Evolutionary conservation across 2,797 vertebrate species (phyloP), one percentile per base, ranked within the genome.

Genomic region (Poeciliopsis infans): DNA sequence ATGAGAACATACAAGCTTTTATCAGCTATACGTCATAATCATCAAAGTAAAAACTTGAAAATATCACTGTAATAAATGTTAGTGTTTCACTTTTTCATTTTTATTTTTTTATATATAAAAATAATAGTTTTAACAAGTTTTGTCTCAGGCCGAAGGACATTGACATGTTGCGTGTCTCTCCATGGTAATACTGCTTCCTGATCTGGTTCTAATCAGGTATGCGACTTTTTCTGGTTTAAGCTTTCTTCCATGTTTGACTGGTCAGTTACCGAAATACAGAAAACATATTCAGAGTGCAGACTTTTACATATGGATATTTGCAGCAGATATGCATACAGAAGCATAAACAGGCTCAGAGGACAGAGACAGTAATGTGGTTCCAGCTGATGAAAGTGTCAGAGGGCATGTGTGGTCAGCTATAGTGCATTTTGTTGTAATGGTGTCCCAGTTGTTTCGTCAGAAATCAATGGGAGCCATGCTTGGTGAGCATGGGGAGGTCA

Each of bases 391-490:
- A 92, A 88, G 95, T 95, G 95, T 96, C 96, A 95, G 95, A 96
- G 96, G 96, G 94, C 95, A 95, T 85, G 79, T 94, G 95, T 93
- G 92, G 93, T 92, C 91, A 88, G 95, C 96, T 96, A 96, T 97
- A 97, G 97, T 98, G 97, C 97, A 96, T 97, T 99, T 97, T 96
- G 97, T 95, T 97, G 97, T 98, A 97, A 97, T 96, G 95, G 94
- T 94, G 96, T 98, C 97, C 97, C 97, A 96, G 97, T 96, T 97
- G 97, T 95, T 95, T 96, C 96, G 97, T 97, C 95, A 94, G 95
- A 97, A 99, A 98, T 98, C 97, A 97, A 97, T 98, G 97, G 95
- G 93, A 96, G 96, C 96, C 96, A 95, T 95, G 95, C 95, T 96
- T 95, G 94, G 96, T 94, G 96, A 94, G 96, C 96, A 96, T 93